Percentiles rank a stretch among this genome's conserved stretches.
Conservation (phyloP, 1,140 invertebrate genomes). For the Trichonephila inaurata region DNA sequence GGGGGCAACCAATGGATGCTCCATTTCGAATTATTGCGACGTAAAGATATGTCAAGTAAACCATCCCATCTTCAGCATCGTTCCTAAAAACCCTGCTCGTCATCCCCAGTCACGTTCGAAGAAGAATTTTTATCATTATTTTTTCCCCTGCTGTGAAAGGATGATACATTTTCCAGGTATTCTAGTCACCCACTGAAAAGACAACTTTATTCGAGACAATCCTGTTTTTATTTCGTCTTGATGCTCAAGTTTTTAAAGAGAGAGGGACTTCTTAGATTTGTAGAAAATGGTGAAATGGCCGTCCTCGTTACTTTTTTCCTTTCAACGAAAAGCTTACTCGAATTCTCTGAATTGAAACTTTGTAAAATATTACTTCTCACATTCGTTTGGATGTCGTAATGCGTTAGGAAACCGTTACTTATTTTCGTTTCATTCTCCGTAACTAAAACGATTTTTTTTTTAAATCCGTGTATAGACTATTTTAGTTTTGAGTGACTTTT, state of each 20-base stretch:
- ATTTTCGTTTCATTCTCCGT: no score
- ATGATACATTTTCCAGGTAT: conserved; percentile 49
- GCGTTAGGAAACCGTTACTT: no score
- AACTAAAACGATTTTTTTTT: no score
- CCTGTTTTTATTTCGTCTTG: not conserved
- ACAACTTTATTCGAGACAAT: conserved; percentile 47
- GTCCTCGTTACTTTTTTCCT: not conserved
- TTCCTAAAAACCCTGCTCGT: conserved; percentile 22
- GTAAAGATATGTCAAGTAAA: conserved; percentile 59
- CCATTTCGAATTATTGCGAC: conserved; percentile 57
- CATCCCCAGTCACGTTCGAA: conserved; percentile 43
- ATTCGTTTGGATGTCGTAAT: no score
- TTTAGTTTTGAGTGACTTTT: no score
- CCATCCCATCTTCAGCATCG: conserved; percentile 24
- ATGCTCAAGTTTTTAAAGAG: conserved; percentile 16
- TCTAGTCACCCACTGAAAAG: conserved; percentile 44
- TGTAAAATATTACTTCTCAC: not conserved
- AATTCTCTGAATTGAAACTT: not conserved
- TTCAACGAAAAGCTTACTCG: not conserved
- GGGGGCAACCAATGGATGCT: conserved; percentile 12
- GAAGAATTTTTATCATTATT: conserved; percentile 36
- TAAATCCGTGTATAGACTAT: no score
- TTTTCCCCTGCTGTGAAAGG: conserved; percentile 2
- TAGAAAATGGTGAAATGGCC: not conserved
- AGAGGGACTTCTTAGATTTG: not conserved